Percentiles rank a stretch among this genome's conserved stretches.
These are phyloP conservation scores for Chaetorhynchus papuensis DNA, from an alignment of 2,113 vertebrate genomes.

Conservation along the genomic window DNA sequence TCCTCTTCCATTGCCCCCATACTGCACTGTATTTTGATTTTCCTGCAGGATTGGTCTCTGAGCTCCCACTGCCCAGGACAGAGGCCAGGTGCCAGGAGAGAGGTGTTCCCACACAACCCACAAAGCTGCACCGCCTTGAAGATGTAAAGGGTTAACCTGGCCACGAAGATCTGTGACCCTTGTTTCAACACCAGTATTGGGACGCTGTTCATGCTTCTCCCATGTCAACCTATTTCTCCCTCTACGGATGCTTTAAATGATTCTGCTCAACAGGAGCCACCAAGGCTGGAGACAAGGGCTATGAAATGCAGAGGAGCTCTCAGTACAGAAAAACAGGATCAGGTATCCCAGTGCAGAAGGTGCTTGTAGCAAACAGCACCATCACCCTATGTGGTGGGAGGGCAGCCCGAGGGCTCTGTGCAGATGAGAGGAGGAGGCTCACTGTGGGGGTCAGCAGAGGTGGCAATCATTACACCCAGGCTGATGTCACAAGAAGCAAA, in stretches of 20 bases:
- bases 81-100: background rate
- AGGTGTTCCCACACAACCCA: background rate
- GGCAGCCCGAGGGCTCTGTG: background rate
- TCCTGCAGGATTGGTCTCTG: background rate
- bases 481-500: background rate
- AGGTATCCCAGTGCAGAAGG: background rate
- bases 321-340: background rate
- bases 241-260: background rate
- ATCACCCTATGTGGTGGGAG: background rate
- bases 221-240: background rate
- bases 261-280: background rate
- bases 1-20: background rate
- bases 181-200: background rate
- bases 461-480: background rate
- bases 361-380: background rate
- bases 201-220: background rate
- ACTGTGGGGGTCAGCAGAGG: background rate
- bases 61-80: background rate
- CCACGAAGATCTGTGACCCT: background rate
- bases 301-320: background rate
- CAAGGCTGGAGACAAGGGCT: background rate
- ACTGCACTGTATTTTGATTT: background rate
- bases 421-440: background rate
- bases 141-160: background rate
- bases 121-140: background rate